phyloP scores from a whole-genome alignment of 92 coral and sea anemone genomes.

The Micromussa lordhowensis region DNA sequence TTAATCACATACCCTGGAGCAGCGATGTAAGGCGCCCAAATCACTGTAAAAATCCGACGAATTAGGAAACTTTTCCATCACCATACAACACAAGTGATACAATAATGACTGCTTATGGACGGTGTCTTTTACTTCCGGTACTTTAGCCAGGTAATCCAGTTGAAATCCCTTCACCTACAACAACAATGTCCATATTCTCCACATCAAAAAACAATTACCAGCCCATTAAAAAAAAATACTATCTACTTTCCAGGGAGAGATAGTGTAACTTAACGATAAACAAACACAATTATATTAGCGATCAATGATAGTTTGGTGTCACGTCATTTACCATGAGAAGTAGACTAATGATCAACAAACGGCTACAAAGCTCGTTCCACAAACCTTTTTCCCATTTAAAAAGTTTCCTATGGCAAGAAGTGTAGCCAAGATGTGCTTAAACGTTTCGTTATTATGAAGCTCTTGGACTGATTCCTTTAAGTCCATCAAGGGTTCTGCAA shows the following conservation, averaged over 20 bases:
- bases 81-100: constrained; percentile 96
- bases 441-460: constrained; percentile 83
- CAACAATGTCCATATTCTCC: neutral
- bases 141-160: constrained; percentile 94
- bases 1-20: constrained; percentile 80
- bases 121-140: constrained; percentile 98
- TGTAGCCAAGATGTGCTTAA: constrained; percentile 93
- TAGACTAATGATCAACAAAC: neutral
- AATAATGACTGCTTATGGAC: constrained; percentile 96
- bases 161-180: constrained; percentile 97
- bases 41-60: constrained; percentile 97
- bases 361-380: neutral
- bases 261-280: neutral
- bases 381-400: constrained; percentile 93
- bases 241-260: neutral
- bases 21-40: constrained; percentile 92
- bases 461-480: constrained; percentile 93
- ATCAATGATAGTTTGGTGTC: too few species aligned
- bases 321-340: neutral
- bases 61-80: constrained; percentile 97
- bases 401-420: constrained; percentile 96
- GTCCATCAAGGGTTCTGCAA: constrained; percentile 99
- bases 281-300: neutral
- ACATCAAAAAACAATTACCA: neutral
- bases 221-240: neutral